These are phyloP conservation scores for Python bivittatus DNA, from an alignment of 2,113 vertebrate genomes.

Conservation along the genomic window DNA sequence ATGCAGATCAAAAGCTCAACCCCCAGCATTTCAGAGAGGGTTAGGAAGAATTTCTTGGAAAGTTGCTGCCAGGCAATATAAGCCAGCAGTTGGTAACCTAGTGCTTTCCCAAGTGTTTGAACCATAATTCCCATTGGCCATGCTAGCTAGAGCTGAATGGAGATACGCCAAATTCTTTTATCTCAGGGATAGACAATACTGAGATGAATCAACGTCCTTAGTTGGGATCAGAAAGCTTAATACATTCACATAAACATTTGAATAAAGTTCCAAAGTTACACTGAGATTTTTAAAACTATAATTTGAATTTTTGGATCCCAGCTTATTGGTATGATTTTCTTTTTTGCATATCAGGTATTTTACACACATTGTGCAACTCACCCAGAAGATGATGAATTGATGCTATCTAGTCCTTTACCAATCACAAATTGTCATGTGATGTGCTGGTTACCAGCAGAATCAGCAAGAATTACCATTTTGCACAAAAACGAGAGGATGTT, in stretches of 20 bases:
- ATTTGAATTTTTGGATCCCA: background rate
- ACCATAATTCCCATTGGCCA: background rate
- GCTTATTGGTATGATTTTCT: background rate
- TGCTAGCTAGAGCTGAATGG: background rate
- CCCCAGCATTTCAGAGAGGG: background rate
- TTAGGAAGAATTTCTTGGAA: background rate
- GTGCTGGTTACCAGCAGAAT: slow-evolving; percentile 72
- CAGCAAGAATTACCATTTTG: slow-evolving; percentile 69
- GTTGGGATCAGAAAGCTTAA: background rate
- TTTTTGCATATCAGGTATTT: slow-evolving; percentile 63
- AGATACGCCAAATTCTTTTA: background rate
- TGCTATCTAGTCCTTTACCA: slow-evolving; percentile 60
- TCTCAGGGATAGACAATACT: background rate
- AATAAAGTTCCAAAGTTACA: background rate
- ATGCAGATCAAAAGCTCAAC: background rate
- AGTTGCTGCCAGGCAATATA: background rate
- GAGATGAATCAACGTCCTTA: background rate
- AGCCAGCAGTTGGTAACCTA: background rate
- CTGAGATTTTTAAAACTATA: background rate
- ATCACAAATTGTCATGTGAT: slow-evolving; percentile 52
- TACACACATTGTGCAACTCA: slow-evolving; percentile 60
- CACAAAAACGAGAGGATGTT: background rate
- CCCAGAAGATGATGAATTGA: slow-evolving; percentile 55
- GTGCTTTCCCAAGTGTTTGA: background rate
- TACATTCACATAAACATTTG: background rate